Evolutionary conservation across 1,140 invertebrate species (phyloP), one percentile per base, ranked within the genome.

Genomic region (Aphelinus certus): DNA sequence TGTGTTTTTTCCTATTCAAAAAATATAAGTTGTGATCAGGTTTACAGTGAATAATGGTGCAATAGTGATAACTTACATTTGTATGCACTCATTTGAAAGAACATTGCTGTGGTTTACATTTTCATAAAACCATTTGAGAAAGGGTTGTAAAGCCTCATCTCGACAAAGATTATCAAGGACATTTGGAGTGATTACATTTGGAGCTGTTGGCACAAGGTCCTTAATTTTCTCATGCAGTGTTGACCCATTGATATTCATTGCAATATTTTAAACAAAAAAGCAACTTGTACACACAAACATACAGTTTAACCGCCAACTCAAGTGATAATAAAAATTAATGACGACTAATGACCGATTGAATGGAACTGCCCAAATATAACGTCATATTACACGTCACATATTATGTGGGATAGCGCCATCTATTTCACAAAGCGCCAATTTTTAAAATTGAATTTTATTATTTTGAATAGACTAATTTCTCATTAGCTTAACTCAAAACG

Each of bases 61-160:
- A 70, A 3, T 64, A 26, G 26, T 1, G 10, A 1, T 7, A 47
- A 58, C 78, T 81, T 81, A 88, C 85, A 87, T 70, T 81, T 82
- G 57, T 3, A 78, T 71, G 71, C 85, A 83, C 46, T 83, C 82
- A 10, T 81, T 77, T 46, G 82, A 75, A 0, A 87, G 70, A 71
- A 85, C 53, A 77, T 88, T 88, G 6, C 82, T 70, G 42, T 47
- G 26, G 45, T 63, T 83, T 5, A 88, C 77, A 76, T 86, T 83
- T 4, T 79, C 56, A 57, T 76, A 79, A 69, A 88, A 87, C 86
- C 86, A 88, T 48, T 84, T 78, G 47, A 88, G 77, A 77, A 88
- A 88, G 7, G 81, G 82, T 77, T 83, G 81, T 2, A 80, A 64
- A 6, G 45, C 61, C 26, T 79, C 70, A 70, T 83, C 76, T 9